Evolutionary conservation across 2,797 vertebrate genomes (phyloP).

Genomic region (Stomatorhinus walkeri): DNA sequence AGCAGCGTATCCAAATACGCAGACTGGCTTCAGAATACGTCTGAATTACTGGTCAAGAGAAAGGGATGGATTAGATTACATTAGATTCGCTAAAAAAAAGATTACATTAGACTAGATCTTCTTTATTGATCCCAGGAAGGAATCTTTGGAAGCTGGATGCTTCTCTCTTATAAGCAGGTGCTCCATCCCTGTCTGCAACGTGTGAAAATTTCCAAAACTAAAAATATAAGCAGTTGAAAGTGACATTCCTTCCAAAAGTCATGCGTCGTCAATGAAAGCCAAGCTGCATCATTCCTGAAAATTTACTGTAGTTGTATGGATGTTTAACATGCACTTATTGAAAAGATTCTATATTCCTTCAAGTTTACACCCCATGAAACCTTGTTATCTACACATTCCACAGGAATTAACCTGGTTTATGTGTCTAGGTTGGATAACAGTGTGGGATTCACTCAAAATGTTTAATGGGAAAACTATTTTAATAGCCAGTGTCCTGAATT

Average conservation of each 20-base stretch:
- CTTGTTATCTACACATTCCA: slow-evolving; percentile 5
- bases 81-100: background rate
- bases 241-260: background rate
- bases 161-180: background rate
- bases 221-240: background rate
- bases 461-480: background rate
- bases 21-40: background rate
- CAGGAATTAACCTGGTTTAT: background rate
- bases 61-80: background rate
- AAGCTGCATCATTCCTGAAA: background rate
- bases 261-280: background rate
- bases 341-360: background rate
- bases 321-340: background rate
- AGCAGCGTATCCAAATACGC: background rate
- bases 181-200: background rate
- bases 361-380: background rate
- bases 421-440: background rate
- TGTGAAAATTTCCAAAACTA: background rate
- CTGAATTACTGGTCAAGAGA: background rate
- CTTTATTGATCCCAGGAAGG: background rate
- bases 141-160: background rate
- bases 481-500: background rate
- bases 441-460: background rate
- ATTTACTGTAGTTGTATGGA: background rate
- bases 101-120: background rate